Percentiles rank a stretch among this genome's conserved stretches.
These are phyloP conservation scores for Punctoribates punctum DNA, from an alignment of 2,888 invertebrate species.

Conservation along the genomic window DNA sequence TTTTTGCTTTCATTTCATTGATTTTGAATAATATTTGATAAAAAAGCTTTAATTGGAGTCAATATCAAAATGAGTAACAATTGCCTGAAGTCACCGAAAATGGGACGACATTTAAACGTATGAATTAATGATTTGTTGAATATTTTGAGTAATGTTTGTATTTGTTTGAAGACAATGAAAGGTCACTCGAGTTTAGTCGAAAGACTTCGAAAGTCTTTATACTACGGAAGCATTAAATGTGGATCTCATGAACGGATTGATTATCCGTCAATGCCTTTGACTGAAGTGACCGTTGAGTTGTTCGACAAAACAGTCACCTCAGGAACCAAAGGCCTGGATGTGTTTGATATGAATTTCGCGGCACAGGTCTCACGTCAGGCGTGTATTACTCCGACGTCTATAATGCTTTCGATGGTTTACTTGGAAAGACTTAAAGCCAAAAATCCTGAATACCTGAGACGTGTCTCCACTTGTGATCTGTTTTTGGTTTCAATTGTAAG, in stretches of 20 bases:
- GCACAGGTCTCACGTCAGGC: slow-evolving; percentile 60
- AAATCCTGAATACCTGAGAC: slow-evolving; percentile 76
- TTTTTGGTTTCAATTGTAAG: slow-evolving; percentile 88
- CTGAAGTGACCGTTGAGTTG: slow-evolving; percentile 77
- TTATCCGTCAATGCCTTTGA: slow-evolving; percentile 50
- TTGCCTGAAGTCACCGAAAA: not conserved
- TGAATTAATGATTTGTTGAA: not conserved
- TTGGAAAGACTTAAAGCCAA: slow-evolving; percentile 75
- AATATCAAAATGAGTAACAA: not conserved
- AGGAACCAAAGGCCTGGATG: slow-evolving; percentile 51
- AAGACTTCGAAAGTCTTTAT: slow-evolving; percentile 79
- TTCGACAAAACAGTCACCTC: slow-evolving; percentile 60
- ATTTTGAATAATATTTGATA: too few species aligned
- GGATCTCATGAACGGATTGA: slow-evolving; percentile 35
- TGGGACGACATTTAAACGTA: not conserved
- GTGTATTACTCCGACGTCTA: slow-evolving; percentile 83
- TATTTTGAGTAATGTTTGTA: not conserved
- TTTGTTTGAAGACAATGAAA: slow-evolving; percentile 33
- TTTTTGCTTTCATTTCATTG: too few species aligned
- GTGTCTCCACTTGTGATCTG: slow-evolving; percentile 81
- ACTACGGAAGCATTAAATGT: slow-evolving; percentile 63
- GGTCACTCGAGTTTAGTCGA: slow-evolving; percentile 56
- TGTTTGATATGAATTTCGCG: slow-evolving; percentile 52
- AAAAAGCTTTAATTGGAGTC: too few species aligned
- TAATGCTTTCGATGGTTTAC: slow-evolving; percentile 88